Conservation (phyloP, 2,797 vertebrate species). For the Artibeus jamaicensis region DNA sequence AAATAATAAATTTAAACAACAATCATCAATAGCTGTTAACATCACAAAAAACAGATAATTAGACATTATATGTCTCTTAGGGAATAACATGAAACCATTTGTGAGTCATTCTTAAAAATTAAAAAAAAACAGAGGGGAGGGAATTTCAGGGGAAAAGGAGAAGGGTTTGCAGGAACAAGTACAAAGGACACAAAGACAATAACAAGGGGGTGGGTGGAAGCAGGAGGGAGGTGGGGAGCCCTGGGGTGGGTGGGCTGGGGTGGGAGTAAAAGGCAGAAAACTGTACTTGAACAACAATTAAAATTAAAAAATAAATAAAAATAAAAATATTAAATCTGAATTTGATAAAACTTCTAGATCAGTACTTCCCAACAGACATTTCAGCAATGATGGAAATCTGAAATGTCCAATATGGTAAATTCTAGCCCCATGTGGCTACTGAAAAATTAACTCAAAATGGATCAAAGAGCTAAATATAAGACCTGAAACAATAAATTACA, state of each 20-base stretch:
- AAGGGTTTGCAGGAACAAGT: too few species aligned
- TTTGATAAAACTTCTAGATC: not conserved
- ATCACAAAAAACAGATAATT: not conserved
- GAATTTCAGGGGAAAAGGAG: too few species aligned
- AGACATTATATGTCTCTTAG: not conserved
- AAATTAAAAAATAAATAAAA: too few species aligned
- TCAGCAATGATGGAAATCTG: not conserved
- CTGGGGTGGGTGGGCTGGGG: too few species aligned
- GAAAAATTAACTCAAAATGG: not conserved
- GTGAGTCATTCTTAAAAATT: not conserved
- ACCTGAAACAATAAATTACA: not conserved
- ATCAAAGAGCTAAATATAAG: not conserved
- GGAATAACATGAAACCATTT: not conserved
- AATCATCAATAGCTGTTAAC: not conserved
- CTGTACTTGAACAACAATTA: too few species aligned
- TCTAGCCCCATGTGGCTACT: not conserved
- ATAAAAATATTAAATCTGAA: not conserved
- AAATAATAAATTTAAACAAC: conserved; percentile 14
- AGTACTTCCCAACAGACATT: not conserved
- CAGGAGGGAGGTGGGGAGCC: too few species aligned
- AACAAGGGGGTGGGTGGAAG: too few species aligned
- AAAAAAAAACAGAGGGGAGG: not conserved
- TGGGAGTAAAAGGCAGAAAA: too few species aligned
- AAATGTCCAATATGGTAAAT: not conserved
- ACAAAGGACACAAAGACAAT: too few species aligned